Conservation (phyloP, 2,797 vertebrate genomes). For the Enteromius viviparus region DNA sequence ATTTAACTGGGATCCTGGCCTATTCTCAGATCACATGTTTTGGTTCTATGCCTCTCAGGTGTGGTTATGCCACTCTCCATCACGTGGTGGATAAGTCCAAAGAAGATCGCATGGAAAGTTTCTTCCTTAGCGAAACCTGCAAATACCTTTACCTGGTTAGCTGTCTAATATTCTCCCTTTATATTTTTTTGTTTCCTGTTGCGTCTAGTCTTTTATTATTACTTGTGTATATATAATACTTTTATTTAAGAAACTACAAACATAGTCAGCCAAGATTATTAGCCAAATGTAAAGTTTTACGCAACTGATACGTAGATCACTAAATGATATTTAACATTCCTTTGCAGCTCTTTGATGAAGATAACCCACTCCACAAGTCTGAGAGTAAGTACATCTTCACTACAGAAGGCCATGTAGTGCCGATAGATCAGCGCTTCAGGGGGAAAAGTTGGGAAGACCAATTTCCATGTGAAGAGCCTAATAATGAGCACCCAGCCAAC, state of each 20-base stretch:
- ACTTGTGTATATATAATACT: neutral
- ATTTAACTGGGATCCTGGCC: neutral
- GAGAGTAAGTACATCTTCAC: conserved; percentile 96
- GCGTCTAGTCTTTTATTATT: neutral
- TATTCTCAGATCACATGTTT: neutral
- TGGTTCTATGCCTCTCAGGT: conserved; percentile 74
- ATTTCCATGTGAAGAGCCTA: conserved; percentile 73
- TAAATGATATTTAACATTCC: neutral
- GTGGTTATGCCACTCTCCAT: conserved; percentile 96
- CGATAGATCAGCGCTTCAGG: conserved; percentile 89
- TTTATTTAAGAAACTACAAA: neutral
- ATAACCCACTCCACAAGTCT: conserved; percentile 93
- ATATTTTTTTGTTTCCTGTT: neutral
- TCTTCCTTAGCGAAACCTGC: conserved; percentile 98
- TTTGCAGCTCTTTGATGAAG: conserved; percentile 92
- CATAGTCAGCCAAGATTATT: neutral
- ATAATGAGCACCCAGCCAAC: conserved; percentile 74
- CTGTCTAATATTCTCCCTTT: neutral
- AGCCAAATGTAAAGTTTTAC: neutral
- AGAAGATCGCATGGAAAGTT: conserved; percentile 99
- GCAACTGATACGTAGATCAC: neutral
- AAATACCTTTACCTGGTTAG: conserved; percentile 87
- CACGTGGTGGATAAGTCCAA: conserved; percentile 97
- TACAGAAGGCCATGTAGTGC: conserved; percentile 94
- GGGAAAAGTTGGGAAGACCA: conserved; percentile 86